Conservation (phyloP, 2,888 invertebrate genomes). For the Hyposoter dolosus region DNA sequence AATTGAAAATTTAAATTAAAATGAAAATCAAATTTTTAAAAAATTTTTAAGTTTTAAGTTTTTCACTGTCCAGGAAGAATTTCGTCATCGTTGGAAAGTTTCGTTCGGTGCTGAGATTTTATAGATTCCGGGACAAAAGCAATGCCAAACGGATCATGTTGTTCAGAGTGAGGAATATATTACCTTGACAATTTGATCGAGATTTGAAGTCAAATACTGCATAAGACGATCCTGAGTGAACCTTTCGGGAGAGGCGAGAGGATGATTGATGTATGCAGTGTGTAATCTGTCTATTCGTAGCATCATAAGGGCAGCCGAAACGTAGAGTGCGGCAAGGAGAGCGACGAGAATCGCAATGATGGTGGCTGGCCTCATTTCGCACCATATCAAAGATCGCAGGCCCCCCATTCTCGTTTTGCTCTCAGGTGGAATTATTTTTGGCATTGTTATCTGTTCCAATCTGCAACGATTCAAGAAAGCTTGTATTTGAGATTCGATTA, state of each 20-base stretch:
- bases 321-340: conserved; percentile 80
- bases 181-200: conserved; percentile 93
- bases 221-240: conserved; percentile 81
- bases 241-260: conserved; percentile 81
- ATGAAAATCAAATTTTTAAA: no score
- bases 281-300: conserved; percentile 82
- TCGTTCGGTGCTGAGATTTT: no score
- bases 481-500: not conserved
- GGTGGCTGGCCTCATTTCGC: conserved; percentile 76
- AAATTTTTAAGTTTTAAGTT: not conserved
- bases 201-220: conserved; percentile 89
- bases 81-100: no score
- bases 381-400: conserved; percentile 63
- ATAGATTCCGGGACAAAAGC: no score
- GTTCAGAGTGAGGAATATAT: not conserved
- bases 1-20: no score
- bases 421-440: conserved; percentile 65
- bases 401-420: conserved; percentile 63
- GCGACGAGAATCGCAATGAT: conserved; percentile 80
- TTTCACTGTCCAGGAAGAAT: not conserved
- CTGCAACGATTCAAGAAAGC: conserved; percentile 66
- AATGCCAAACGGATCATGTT: no score
- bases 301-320: conserved; percentile 83
- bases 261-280: conserved; percentile 82
- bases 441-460: conserved; percentile 72